Percentiles rank a stretch among this genome's conserved stretches.
Conservation (phyloP, 2,797 vertebrate species). For the Setipinna tenuifilis region DNA sequence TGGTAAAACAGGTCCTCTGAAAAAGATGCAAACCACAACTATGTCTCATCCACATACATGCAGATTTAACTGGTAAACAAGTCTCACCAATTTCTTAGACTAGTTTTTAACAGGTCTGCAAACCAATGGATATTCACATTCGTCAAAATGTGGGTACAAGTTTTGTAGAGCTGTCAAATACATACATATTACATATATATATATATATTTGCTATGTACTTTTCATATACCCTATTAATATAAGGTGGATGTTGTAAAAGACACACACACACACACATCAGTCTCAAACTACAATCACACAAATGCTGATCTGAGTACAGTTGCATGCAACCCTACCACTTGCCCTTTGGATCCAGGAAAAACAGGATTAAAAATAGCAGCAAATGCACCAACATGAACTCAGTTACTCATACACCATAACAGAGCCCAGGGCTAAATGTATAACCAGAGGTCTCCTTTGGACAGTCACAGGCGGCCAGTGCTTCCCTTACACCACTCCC, state of each 20-base stretch:
- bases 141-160: too few relatives aligned
- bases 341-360: conserved; percentile 33
- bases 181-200: too few relatives aligned
- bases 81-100: not conserved
- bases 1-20: not conserved
- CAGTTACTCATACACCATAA: conserved; percentile 23
- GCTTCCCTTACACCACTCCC: not conserved
- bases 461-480: not conserved
- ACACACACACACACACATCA: not conserved
- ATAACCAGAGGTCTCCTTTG: conserved; percentile 2
- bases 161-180: too few relatives aligned
- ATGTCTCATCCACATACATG: not conserved
- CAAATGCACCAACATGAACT: not conserved
- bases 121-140: too few relatives aligned
- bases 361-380: conserved; percentile 36
- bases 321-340: conserved; percentile 12
- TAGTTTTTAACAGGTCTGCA: too few relatives aligned
- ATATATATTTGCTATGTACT: too few relatives aligned
- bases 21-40: not conserved
- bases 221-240: too few relatives aligned
- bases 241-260: not conserved
- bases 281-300: not conserved
- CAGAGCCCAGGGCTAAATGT: conserved; percentile 4
- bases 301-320: not conserved
- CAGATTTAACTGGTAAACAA: not conserved